These are phyloP conservation scores for Cosmopolites sordidus DNA, from an alignment of 2,888 invertebrate species.

Conservation along the genomic window DNA sequence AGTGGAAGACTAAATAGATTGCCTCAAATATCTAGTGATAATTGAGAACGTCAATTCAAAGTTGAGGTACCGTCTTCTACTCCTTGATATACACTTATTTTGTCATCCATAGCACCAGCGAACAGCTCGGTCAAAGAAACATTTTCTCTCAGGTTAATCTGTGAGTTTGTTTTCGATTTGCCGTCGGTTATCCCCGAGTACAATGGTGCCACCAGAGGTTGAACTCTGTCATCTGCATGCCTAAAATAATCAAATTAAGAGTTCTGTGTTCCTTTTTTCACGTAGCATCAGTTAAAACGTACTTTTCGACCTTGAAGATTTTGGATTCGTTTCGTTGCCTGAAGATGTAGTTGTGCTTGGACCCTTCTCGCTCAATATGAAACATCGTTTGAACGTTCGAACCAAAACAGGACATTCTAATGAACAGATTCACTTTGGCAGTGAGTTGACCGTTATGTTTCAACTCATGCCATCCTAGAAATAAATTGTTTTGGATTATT, in stretches of 20 bases:
- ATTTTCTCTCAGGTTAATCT: conserved; percentile 13
- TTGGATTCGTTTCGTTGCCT: conserved; percentile 37
- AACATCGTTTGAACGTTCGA: conserved; percentile 46
- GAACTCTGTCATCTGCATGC: conserved; percentile 10
- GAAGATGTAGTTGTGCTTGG: conserved; percentile 35
- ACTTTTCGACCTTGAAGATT: conserved; percentile 39
- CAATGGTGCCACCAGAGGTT: conserved; percentile 19
- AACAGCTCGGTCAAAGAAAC: conserved; percentile 31
- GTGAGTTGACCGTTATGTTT: conserved; percentile 37
- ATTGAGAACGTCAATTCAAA: too few relatives aligned
- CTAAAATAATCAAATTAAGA: conserved; percentile 3
- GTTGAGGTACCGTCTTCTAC: background rate
- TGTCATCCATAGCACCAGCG: conserved; percentile 19
- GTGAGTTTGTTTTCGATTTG: background rate
- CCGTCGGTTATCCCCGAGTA: conserved; percentile 12
- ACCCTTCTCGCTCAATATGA: conserved; percentile 30
- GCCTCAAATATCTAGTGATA: too few relatives aligned
- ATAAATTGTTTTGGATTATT: background rate
- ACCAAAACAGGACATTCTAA: conserved; percentile 53
- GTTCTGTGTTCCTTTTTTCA: too few relatives aligned
- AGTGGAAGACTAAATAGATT: too few relatives aligned
- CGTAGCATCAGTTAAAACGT: conserved; percentile 17
- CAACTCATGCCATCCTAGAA: conserved; percentile 10
- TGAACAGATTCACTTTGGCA: conserved; percentile 51
- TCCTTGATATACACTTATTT: background rate